Percentiles rank a stretch among this genome's conserved stretches.
phyloP scores from a whole-genome alignment of 1,140 invertebrate species.

The Meloidogyne floridensis region DNA sequence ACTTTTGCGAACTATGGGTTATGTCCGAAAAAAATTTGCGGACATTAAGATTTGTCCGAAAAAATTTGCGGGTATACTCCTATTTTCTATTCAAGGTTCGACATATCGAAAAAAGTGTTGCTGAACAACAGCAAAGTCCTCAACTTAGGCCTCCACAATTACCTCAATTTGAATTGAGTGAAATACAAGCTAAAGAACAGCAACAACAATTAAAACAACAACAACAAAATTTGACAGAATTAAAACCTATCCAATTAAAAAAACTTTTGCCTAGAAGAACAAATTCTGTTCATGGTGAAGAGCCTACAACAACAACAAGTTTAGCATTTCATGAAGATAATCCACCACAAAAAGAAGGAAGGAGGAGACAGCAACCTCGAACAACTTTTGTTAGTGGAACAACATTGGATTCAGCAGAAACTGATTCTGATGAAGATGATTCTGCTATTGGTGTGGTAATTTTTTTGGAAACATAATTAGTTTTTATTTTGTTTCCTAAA shows the following conservation, averaged over 20 bases:
- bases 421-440: constrained; percentile 8
- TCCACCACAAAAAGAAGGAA: background rate
- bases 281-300: background rate
- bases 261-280: background rate
- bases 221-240: background rate
- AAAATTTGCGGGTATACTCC: too few relatives aligned
- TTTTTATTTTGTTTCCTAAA: too few relatives aligned
- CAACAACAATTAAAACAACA: background rate
- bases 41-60: too few relatives aligned
- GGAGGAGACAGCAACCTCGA: background rate
- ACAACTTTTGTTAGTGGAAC: background rate
- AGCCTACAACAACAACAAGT: background rate
- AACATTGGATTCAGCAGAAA: background rate
- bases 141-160: background rate
- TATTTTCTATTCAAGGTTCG: background rate
- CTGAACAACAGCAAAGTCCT: constrained; percentile 11
- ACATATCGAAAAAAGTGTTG: background rate
- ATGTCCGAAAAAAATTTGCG: too few relatives aligned
- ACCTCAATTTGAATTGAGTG: background rate
- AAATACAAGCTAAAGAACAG: background rate
- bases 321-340: background rate
- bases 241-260: constrained; percentile 2
- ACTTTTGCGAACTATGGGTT: too few relatives aligned
- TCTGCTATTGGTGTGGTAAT: background rate
- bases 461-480: too few relatives aligned